Conservation (phyloP, 2,888 invertebrate species). For the Leuctra nigra region DNA sequence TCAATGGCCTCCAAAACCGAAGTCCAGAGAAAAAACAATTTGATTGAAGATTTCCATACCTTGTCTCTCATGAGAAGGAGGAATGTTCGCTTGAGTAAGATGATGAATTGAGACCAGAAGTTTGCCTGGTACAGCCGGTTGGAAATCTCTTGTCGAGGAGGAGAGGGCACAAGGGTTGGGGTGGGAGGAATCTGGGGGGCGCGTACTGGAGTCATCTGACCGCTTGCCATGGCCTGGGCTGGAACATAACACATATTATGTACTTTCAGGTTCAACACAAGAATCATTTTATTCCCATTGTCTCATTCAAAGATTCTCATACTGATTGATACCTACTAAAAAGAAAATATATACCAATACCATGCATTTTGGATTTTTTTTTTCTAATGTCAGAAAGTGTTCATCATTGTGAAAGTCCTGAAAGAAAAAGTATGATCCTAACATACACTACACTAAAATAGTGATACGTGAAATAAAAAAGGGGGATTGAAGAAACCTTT, state of each 20-base stretch:
- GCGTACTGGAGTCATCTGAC: slow-evolving; percentile 47
- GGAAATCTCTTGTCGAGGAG: not conserved
- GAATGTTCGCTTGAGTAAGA: slow-evolving; percentile 57
- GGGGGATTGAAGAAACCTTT: no score
- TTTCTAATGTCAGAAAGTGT: no score
- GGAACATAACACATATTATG: slow-evolving; percentile 28
- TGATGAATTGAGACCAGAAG: slow-evolving; percentile 49
- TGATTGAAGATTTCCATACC: slow-evolving; percentile 34
- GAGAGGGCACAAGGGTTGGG: slow-evolving; percentile 13
- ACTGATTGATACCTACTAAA: no score
- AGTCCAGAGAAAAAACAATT: not conserved
- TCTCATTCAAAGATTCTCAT: no score
- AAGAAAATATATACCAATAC: no score
- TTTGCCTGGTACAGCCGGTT: slow-evolving; percentile 47
- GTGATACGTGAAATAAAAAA: no score
- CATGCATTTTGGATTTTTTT: no score
- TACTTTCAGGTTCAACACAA: no score
- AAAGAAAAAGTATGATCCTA: no score
- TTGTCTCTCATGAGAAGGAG: slow-evolving; percentile 61
- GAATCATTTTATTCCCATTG: no score
- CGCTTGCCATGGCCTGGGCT: slow-evolving; percentile 48
- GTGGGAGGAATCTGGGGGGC: slow-evolving; percentile 38
- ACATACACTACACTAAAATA: no score
- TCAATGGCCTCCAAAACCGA: not conserved
- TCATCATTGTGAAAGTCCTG: no score